Base-by-base conservation (phyloP, 2,113 vertebrate genomes). In the Cygnus atratus region DNA sequence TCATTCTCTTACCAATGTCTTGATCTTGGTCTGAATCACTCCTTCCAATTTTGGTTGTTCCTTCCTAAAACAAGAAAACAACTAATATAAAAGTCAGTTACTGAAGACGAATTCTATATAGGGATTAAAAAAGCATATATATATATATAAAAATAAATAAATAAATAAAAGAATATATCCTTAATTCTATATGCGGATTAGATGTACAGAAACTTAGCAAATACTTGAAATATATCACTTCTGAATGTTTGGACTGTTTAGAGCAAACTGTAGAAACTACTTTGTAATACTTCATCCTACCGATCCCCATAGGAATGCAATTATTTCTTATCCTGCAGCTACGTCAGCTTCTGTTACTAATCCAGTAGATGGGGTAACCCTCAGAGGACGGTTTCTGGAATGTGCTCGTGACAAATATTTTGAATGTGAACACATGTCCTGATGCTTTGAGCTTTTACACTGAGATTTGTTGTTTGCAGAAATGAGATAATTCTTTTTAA, bases 31-130 rank as follows among this genome's bases (percentile, higher is more conserved):
- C 97, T 80, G 98, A 98, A 81, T 98, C 98, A 88, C 97, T 98
- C 93, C 98, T 98, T 97, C 99, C 99, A 87, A 99, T 99, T 97
- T 97, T 98, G 82, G 99, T 99, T 80, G 98, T 97, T 94, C 99
- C 99, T 96, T 99, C 99, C 99, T 99, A 96, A 91, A 97, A 48
- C 6, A 79, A 88, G 41, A 80, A 83, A 91, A 90, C 1, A 91
- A 72, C 0, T 17, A 59, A 78, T 90, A 88, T 78, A 88, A 74
- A 87, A 63, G 15, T 33, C 6, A 3, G 28, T 81, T 78, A 50
- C 9, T 25, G 46, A 33, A 86, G 67, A 19, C 24, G 15, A 20
- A n/a, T 35, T 48, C 58, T 8, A 71, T 22, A 21, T 35, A 35
- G 13, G 57, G 28, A 44, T 50, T 57, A 0, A 35, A 67, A 54